Conservation (phyloP, 2,113 vertebrate genomes). For the Leuciscus idus region DNA sequence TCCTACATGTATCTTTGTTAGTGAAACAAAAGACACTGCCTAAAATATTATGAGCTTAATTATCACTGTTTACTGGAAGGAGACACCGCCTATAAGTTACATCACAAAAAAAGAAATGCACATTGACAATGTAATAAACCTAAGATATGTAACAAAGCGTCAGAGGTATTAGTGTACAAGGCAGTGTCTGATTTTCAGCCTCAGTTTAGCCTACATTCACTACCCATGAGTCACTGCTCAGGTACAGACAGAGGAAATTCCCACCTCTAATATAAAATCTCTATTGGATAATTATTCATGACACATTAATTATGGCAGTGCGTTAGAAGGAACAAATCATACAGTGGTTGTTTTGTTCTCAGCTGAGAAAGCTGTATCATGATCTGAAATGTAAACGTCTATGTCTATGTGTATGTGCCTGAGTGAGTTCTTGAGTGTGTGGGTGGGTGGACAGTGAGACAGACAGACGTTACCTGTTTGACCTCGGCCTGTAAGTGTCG, state of each 20-base stretch:
- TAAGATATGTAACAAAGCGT: neutral
- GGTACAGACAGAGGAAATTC: conserved; percentile 33
- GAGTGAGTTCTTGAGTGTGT: neutral
- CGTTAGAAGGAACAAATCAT: neutral
- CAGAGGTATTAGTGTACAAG: neutral
- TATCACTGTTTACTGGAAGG: neutral
- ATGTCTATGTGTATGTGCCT: neutral
- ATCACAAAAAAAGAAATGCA: neutral
- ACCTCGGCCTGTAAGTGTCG: conserved; percentile 96
- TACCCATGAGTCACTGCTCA: conserved; percentile 28
- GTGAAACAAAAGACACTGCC: neutral
- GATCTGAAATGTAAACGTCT: neutral
- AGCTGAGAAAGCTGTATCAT: neutral
- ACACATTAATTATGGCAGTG: neutral
- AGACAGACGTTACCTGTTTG: conserved; percentile 84
- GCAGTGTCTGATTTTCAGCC: conserved; percentile 42
- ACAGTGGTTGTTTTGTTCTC: neutral
- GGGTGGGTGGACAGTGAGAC: neutral
- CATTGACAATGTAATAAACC: neutral
- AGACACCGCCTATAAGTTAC: neutral
- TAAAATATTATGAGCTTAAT: neutral
- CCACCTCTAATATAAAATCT: neutral
- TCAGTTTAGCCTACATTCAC: conserved; percentile 33
- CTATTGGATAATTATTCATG: neutral
- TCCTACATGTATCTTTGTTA: neutral